Base-by-base conservation (phyloP, 2,888 invertebrate genomes). In the Ochlodes sylvanus region DNA sequence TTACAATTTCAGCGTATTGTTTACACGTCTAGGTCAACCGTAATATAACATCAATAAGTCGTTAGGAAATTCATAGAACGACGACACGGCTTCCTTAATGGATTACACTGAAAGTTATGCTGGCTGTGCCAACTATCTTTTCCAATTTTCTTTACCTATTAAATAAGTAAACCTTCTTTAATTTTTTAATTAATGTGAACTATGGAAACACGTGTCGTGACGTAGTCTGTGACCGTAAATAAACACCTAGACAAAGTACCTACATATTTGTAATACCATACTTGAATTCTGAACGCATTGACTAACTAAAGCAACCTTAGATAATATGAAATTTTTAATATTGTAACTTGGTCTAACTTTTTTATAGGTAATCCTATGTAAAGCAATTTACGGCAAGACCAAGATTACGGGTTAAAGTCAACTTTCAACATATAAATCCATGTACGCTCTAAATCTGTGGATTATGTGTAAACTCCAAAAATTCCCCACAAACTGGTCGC, bases 1-100 rank as follows among this genome's bases (percentile, higher is more conserved):
- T 77, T 84, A 82, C 79, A 74, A 79, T 88, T 88, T 88, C 83
- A 87, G 85, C 79, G 79, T 78, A 77, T 74, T 83, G 76, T 83
- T 81, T 82, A 81, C 50, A 50, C 80, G 76, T 72, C 74, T 75
- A 75, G 74, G 74, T 73, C 73, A 75, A 67, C 14, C 69, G 56
- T 34, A 55, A n/a, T n/a, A n/a, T n/a, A n/a, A 38, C 54, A 61
- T 61, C 54, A 60, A 38, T 41, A 21, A 52, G 38, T 10, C 50
- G 21, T 57, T 50, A 50, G 27, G n/a, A n/a, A n/a, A 55, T 42
- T 42, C 50, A 50, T 50, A 19, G 41, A 21, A 41, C 34, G 41
- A 50, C 42, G 7, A 19, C 12, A 50, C 32, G 6, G n/a, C 14
- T 64, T 47, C 17, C 47, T n/a, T 41, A 41, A 58, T 52, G 2